Evolutionary conservation across 2,113 vertebrate species (phyloP), one percentile per base, ranked within the genome.

Genomic region (Siphamia tubifer): DNA sequence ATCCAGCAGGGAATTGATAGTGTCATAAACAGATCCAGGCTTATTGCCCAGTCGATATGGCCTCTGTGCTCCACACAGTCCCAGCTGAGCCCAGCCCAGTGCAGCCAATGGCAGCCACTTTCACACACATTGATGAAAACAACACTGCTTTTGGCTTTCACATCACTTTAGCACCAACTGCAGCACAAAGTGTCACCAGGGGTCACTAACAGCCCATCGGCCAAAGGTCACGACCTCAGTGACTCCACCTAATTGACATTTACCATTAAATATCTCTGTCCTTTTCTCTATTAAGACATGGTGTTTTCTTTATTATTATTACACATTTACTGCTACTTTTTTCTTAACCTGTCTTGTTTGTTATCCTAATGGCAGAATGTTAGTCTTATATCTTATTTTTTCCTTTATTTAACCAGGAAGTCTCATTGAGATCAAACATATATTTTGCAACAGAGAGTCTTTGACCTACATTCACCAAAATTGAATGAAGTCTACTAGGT

Each of bases 21-120:
- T 77, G 64, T 66, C 66, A 66, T 75, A 74, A 63, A 77, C 56
- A 47, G 52, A 57, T 63, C 52, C 13, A 10, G 67, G 74, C 66
- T 77, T 84, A 85, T 77, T 81, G 68, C 44, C 43, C 30, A 13
- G 77, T 85, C 68, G 35, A 81, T 81, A 55, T 51, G 64, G 63
- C 17, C 62, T n/a, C 24, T 63, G 47, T 24, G 43, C 45, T 60
- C 54, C 13, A 54, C 25, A 19, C 17, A 58, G 47, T 58, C 67
- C 67, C 73, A 75, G 78, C 78, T 77, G 75, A 73, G 72, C 43
- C 47, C 38, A 43, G 21, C 28, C 52, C 3, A 13, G 53, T 64
- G 38, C 48, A 64, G 28, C 55, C 67, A 48, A 25, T 57, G 56
- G 57, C 49, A 42, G 24, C 0, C 56, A 53, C 35, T 6, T 57